Base-by-base conservation (phyloP, 92 coral and sea anemone species). In the Porites rus region DNA sequence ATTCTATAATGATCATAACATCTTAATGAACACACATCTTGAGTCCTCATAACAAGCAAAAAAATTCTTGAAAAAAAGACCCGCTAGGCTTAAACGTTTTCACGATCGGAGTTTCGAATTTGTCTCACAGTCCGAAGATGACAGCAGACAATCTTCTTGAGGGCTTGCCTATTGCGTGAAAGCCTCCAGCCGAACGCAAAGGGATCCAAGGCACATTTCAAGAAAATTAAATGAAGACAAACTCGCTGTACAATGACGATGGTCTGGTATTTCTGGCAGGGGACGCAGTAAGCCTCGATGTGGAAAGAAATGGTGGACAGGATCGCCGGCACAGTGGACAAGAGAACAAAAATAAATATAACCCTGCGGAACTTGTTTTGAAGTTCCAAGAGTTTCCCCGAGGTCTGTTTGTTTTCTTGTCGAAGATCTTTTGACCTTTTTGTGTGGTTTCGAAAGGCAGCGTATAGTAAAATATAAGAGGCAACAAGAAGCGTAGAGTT, bases 171-270 rank as follows among this genome's bases (percentile, higher is more conserved):
- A 75, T 75, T 28, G 24, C 82, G 80, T 24, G 82, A 64, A 28
- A 75, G 80, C 31, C 88, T 74, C 88, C 82, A 84, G 6, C 74
- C 81, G 51, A 84, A 84, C 50, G 68, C 88, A 56, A 84, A 84
- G 1, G 88, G 82, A 75, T 84, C 82, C 74, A 66, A 20, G 4
- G 88, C 82, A 13, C 65, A 67, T 68, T 84, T 84, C 75, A 84
- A 50, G 75, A 84, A 84, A 31, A 52, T 75, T 16, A 76, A 66
- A 65, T 84, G 65, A n/a, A 65, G 75, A 13, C 51, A 84, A 24
- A 51, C 56, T 13, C 13, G 10, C 24, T 84, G 82, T 2, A 25
- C 51, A 6, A 84, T 28, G 38, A 74, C 81, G 31, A 84, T 56
- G 18, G 68, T 12, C 19, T 54, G 51, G 78, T 84, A 63, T 25